Conservation (phyloP, 2,888 invertebrate genomes). For the Epiblema foenella region DNA sequence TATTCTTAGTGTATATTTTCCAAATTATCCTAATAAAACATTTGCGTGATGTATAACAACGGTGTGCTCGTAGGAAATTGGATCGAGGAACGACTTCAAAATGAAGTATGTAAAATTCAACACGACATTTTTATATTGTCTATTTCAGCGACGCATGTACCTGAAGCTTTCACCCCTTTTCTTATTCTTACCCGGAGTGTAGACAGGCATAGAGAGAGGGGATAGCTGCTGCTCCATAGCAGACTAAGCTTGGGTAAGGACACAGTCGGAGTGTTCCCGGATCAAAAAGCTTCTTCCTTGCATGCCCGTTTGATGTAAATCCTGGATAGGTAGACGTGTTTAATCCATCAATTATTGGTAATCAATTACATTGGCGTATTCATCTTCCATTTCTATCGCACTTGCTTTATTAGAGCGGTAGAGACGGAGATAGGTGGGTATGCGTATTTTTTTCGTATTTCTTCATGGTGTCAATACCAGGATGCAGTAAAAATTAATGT, state of each 20-base stretch:
- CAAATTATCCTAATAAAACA: neutral
- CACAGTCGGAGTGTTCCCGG: neutral
- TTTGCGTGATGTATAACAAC: slow-evolving; percentile 14
- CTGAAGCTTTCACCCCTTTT: neutral
- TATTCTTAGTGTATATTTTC: neutral
- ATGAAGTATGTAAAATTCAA: slow-evolving; percentile 61
- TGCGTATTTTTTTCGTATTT: too few relatives aligned
- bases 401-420: too few relatives aligned
- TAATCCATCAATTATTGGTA: too few relatives aligned
- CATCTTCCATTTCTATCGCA: too few relatives aligned
- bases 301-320: too few relatives aligned
- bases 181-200: neutral
- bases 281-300: neutral
- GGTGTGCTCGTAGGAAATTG: slow-evolving; percentile 73
- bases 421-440: too few relatives aligned
- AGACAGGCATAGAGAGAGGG: neutral
- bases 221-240: too few relatives aligned
- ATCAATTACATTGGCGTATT: too few relatives aligned
- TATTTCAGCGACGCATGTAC: neutral
- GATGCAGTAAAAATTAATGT: too few relatives aligned
- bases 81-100: slow-evolving; percentile 76
- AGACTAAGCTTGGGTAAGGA: too few relatives aligned
- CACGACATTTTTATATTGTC: neutral
- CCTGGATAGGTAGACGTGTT: too few relatives aligned
- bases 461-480: too few relatives aligned